Percentiles rank a stretch among this genome's conserved stretches.
phyloP scores from a whole-genome alignment of 2,797 vertebrate species.

The Amazona finschi region DNA sequence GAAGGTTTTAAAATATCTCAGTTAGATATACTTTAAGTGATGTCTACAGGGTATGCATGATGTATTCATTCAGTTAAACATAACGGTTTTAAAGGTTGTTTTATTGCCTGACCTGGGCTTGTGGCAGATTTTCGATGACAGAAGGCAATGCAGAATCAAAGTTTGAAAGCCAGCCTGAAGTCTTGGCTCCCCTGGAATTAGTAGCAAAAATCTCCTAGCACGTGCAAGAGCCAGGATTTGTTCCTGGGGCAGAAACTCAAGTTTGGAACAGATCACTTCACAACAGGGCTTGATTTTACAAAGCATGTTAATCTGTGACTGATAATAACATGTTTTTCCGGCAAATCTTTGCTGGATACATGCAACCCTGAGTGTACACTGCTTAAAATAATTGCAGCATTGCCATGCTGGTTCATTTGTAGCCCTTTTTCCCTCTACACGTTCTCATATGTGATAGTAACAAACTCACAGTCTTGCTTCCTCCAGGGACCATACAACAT shows the following conservation, averaged over 20 bases:
- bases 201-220: not conserved
- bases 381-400: not conserved
- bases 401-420: not conserved
- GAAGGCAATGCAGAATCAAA: not conserved
- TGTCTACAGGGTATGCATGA: fast-evolving
- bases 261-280: slow-evolving; percentile 18
- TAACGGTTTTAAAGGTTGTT: not conserved
- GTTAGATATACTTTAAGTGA: not conserved
- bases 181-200: not conserved
- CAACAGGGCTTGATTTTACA: slow-evolving; percentile 49
- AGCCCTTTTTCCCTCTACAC: not conserved
- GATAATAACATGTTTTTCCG: slow-evolving; percentile 13
- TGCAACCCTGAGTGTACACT: not conserved
- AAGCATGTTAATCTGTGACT: slow-evolving; percentile 49
- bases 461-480: not conserved
- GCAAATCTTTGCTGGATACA: slow-evolving; percentile 15
- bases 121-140: not conserved
- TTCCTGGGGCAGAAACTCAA: not conserved
- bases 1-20: not conserved
- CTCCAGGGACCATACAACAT: not conserved
- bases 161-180: not conserved
- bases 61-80: not conserved
- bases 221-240: not conserved
- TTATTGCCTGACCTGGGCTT: not conserved
- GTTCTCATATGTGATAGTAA: not conserved